Conservation (phyloP, 2,113 vertebrate genomes). For the Oreochromis aureus region DNA sequence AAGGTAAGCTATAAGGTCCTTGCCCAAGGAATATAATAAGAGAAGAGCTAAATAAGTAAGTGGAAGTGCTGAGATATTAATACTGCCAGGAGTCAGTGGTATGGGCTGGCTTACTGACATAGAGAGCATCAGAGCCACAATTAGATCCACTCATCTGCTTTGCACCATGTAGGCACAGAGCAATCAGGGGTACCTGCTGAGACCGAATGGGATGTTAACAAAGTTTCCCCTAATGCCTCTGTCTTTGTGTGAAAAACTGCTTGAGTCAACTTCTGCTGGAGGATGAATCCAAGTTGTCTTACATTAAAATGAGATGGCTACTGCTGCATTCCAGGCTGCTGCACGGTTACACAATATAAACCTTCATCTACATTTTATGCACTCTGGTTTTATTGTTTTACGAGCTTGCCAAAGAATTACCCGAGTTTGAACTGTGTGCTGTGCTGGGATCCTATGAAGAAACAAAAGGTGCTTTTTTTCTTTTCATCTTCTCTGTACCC, state of each 20-base stretch:
- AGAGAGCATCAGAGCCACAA: neutral
- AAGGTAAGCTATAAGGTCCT: slow-evolving; percentile 20
- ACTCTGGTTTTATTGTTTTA: neutral
- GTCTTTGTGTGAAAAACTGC: slow-evolving; percentile 5
- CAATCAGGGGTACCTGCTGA: slow-evolving; percentile 1
- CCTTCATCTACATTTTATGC: neutral
- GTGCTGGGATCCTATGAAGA: neutral
- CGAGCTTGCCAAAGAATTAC: neutral
- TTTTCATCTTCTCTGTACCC: neutral
- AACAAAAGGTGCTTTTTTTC: neutral
- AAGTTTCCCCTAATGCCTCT: slow-evolving; percentile 6
- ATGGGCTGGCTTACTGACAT: neutral
- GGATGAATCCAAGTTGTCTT: neutral
- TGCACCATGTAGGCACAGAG: neutral
- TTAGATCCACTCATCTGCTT: slow-evolving; percentile 21
- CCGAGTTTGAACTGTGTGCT: neutral
- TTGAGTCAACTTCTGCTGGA: slow-evolving; percentile 7
- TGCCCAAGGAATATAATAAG: slow-evolving; percentile 36
- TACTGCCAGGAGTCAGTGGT: slow-evolving; percentile 11
- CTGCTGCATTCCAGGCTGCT: neutral
- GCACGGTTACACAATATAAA: neutral
- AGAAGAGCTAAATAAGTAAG: slow-evolving; percentile 54
- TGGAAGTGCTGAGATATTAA: slow-evolving; percentile 35
- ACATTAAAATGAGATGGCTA: neutral
- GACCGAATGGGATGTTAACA: neutral